Evolutionary conservation across 2,113 vertebrate genomes (phyloP).

Genomic region (Poeciliopsis turrubarensis): DNA sequence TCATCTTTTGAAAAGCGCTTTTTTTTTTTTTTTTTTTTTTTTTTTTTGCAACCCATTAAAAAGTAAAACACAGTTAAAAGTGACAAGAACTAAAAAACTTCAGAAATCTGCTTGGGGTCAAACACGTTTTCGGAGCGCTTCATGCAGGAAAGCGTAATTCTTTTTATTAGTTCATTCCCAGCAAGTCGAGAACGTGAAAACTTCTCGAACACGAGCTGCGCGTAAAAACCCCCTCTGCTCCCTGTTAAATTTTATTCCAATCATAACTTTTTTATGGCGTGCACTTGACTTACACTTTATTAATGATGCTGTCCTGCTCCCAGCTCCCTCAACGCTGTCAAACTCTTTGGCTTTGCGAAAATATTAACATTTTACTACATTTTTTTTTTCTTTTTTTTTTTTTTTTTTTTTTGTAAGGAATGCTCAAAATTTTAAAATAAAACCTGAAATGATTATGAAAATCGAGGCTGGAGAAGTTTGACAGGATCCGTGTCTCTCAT

Average conservation of each 20-base stretch:
- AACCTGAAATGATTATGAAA: not conserved
- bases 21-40: no score
- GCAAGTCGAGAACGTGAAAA: not conserved
- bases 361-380: not conserved
- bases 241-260: slow-evolving; percentile 35
- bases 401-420: not conserved
- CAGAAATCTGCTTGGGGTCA: not conserved
- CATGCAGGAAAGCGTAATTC: not conserved
- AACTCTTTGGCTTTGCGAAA: not conserved
- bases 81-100: no score
- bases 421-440: not conserved
- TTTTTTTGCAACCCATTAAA: no score
- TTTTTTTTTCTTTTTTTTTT: not conserved
- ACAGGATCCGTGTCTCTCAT: not conserved
- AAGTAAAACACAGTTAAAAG: no score
- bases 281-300: slow-evolving; percentile 15
- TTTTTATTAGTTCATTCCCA: not conserved
- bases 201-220: not conserved
- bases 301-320: slow-evolving; percentile 6
- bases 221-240: slow-evolving; percentile 22
- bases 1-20: no score
- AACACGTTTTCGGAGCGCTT: not conserved
- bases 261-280: slow-evolving; percentile 17
- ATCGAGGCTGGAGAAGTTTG: not conserved
- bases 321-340: not conserved